Percentiles rank a stretch among this genome's conserved stretches.
Conservation (phyloP, 2,888 invertebrate species). For the Poecilus cupreus region DNA sequence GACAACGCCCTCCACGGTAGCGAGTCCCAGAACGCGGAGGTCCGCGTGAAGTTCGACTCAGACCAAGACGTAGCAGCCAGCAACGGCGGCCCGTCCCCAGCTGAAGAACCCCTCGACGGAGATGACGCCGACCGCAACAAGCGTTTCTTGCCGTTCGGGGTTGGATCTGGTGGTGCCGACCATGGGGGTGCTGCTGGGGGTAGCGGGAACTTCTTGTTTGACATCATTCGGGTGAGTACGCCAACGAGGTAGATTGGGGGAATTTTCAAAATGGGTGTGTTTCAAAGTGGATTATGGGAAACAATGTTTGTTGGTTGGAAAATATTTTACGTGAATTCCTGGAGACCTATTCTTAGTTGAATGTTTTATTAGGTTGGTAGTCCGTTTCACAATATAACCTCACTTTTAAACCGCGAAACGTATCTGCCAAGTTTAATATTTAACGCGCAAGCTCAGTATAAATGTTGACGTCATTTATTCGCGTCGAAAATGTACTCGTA, state of each 20-base stretch:
- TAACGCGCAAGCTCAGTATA: too few relatives aligned
- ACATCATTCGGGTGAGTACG: constrained; percentile 90
- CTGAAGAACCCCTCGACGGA: constrained; percentile 82
- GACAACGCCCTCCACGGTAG: constrained; percentile 75
- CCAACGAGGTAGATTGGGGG: neutral
- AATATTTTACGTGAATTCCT: too few relatives aligned
- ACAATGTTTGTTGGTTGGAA: too few relatives aligned
- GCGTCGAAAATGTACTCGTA: too few relatives aligned
- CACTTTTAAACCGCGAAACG: too few relatives aligned
- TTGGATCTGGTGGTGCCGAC: constrained; percentile 67
- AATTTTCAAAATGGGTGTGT: neutral
- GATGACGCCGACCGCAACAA: constrained; percentile 89
- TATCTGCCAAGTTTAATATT: too few relatives aligned
- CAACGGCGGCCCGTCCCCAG: constrained; percentile 79
- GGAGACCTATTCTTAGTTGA: too few relatives aligned
- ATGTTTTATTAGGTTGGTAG: too few relatives aligned
- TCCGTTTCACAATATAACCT: too few relatives aligned
- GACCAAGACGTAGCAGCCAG: constrained; percentile 72
- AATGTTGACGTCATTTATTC: too few relatives aligned
- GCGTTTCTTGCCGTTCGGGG: constrained; percentile 84
- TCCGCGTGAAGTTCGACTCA: constrained; percentile 71
- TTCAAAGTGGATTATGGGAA: too few relatives aligned
- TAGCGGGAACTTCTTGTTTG: constrained; percentile 92
- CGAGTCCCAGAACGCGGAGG: constrained; percentile 79
- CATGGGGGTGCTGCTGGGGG: constrained; percentile 77